Conservation (phyloP, 2,113 vertebrate genomes). For the Scytalopus superciliaris region DNA sequence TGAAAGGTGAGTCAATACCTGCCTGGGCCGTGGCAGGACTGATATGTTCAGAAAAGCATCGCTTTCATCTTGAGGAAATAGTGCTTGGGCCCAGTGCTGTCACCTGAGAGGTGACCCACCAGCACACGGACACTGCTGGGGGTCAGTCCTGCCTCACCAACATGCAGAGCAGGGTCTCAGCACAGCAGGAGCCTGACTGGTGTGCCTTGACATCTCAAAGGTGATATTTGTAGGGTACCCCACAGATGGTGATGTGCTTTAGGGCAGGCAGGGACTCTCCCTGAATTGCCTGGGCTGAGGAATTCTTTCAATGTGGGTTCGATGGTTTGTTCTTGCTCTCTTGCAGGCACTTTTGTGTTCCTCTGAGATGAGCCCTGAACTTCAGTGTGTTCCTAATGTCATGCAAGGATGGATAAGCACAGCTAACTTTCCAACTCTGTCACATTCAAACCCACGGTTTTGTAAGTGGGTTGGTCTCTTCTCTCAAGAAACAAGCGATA, state of each 20-base stretch:
- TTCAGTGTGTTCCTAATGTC: fast-evolving
- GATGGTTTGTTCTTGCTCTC: fast-evolving
- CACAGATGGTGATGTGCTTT: fast-evolving
- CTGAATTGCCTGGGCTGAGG: fast-evolving
- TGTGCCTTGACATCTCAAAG: background rate
- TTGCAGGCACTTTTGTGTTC: background rate
- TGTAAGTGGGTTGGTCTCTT: background rate
- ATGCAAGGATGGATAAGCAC: fast-evolving
- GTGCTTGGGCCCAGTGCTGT: background rate
- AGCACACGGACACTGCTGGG: background rate
- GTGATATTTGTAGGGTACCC: background rate
- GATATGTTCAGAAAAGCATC: background rate
- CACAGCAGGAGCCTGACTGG: fast-evolving
- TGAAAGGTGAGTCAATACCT: background rate
- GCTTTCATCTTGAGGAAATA: fast-evolving
- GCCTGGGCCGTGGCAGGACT: background rate
- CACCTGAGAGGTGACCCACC: background rate
- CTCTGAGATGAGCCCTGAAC: background rate
- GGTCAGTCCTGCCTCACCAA: background rate
- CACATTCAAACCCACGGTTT: background rate
- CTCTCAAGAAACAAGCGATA: background rate
- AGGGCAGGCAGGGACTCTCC: background rate
- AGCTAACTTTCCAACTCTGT: background rate
- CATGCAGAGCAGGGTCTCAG: background rate
- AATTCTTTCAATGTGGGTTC: fast-evolving